phyloP scores from a whole-genome alignment of 2,888 invertebrate species.

The Drosophila formosana region DNA sequence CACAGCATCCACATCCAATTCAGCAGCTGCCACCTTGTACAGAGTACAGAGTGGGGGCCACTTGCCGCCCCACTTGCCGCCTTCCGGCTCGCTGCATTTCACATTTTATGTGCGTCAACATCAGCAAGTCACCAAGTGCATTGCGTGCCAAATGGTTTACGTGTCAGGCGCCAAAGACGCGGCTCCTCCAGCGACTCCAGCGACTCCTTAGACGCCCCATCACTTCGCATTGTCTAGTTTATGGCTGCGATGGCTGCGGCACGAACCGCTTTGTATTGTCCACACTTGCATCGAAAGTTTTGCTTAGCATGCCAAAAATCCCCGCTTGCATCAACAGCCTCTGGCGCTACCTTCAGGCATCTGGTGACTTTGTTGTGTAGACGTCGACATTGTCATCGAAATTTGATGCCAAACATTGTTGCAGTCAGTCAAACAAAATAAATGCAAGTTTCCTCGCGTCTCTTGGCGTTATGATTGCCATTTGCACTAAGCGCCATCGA shows the following conservation, averaged over 20 bases:
- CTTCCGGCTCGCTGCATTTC: slow-evolving; percentile 44
- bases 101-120: slow-evolving; percentile 79
- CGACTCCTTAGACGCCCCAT: slow-evolving; percentile 25
- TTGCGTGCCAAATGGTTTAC: slow-evolving; percentile 81
- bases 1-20: slow-evolving; percentile 4
- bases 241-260: slow-evolving; percentile 22
- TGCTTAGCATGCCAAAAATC: slow-evolving; percentile 48
- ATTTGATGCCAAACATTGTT: slow-evolving; percentile 62
- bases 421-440: slow-evolving; percentile 50
- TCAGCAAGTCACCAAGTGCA: slow-evolving; percentile 75
- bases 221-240: slow-evolving; percentile 42
- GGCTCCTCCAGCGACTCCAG: slow-evolving; percentile 24
- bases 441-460: slow-evolving; percentile 33
- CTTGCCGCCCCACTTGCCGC: not conserved
- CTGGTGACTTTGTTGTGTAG: slow-evolving; percentile 40
- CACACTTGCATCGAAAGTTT: slow-evolving; percentile 40
- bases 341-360: not conserved
- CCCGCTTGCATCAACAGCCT: not conserved
- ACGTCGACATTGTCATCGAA: slow-evolving; percentile 50
- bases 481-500: slow-evolving; percentile 9
- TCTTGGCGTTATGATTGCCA: slow-evolving; percentile 29
- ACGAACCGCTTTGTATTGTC: slow-evolving; percentile 42
- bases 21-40: not conserved
- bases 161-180: slow-evolving; percentile 61
- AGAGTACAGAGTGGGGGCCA: no score